Evolutionary conservation across 2,113 vertebrate species (phyloP).

Genomic region (Canis aureus): DNA sequence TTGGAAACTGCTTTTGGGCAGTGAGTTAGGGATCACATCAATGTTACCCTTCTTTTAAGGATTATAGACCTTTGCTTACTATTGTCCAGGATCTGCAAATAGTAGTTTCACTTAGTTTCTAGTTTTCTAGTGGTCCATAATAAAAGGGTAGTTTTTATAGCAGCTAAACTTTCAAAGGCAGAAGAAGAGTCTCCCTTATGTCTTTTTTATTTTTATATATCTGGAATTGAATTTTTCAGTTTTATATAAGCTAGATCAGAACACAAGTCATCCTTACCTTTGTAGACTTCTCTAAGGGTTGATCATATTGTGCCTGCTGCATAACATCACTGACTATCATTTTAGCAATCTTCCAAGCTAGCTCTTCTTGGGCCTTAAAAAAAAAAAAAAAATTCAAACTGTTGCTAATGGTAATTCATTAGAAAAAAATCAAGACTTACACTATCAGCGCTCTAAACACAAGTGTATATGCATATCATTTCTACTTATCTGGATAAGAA

Average conservation of each 20-base stretch:
- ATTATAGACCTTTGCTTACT: not conserved
- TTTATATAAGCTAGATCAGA: not conserved
- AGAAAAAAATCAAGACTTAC: not conserved
- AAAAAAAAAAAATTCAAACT: conserved; percentile 50
- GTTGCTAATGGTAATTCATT: not conserved
- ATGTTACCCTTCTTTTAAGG: not conserved
- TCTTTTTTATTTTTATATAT: not conserved
- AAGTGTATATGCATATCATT: not conserved
- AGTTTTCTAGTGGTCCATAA: conserved; percentile 14
- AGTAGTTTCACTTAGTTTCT: not conserved
- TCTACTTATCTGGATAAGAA: not conserved
- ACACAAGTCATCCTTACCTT: conserved; percentile 88
- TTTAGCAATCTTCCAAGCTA: conserved; percentile 99
- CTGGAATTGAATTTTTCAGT: not conserved
- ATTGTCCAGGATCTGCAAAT: not conserved
- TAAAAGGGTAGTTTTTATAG: not conserved
- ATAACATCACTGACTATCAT: conserved; percentile 99
- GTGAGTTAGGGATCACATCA: not conserved
- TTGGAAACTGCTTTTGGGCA: not conserved
- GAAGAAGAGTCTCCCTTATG: not conserved
- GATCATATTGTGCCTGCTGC: conserved; percentile 94
- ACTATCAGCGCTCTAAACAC: not conserved
- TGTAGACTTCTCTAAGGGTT: conserved; percentile 89
- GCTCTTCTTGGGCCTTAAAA: conserved; percentile 96
- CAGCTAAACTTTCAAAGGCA: conserved; percentile 28